These are phyloP conservation scores for Ischnura elegans DNA, from an alignment of 2,888 invertebrate genomes.

Conservation along the genomic window DNA sequence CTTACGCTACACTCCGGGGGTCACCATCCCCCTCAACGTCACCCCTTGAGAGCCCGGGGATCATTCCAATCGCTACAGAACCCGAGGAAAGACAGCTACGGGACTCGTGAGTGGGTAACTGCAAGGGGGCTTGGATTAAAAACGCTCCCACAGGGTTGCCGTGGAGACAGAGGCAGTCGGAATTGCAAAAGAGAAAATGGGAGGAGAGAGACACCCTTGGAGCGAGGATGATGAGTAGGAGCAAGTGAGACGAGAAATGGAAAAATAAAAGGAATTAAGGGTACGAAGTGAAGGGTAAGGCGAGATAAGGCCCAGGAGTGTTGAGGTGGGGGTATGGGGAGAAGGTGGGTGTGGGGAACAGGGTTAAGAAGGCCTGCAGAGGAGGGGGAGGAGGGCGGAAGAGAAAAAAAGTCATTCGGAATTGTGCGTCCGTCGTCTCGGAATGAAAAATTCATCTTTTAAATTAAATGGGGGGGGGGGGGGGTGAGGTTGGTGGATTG, in stretches of 20 bases:
- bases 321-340: not conserved
- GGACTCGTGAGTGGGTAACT: not conserved
- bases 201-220: not conserved
- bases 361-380: too few species aligned
- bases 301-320: not conserved
- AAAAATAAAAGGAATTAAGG: slow-evolving; percentile 58
- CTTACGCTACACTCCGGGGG: not conserved
- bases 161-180: too few species aligned
- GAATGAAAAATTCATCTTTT: slow-evolving; percentile 66
- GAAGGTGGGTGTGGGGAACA: too few species aligned
- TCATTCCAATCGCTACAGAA: not conserved
- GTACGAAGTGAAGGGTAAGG: not conserved
- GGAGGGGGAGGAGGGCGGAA: not conserved
- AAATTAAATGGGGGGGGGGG: slow-evolving; percentile 45
- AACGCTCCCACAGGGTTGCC: not conserved
- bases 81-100: not conserved
- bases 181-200: not conserved
- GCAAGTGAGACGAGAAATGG: slow-evolving; percentile 55
- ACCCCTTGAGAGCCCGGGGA: not conserved
- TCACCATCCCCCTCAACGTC: not conserved
- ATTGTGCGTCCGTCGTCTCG: slow-evolving; percentile 63
- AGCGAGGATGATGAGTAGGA: not conserved
- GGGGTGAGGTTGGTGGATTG: not conserved
- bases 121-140: not conserved
- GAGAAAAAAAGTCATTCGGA: slow-evolving; percentile 34